Base-by-base conservation (phyloP, 2,888 invertebrate genomes). In the Plemyria rubiginata region DNA sequence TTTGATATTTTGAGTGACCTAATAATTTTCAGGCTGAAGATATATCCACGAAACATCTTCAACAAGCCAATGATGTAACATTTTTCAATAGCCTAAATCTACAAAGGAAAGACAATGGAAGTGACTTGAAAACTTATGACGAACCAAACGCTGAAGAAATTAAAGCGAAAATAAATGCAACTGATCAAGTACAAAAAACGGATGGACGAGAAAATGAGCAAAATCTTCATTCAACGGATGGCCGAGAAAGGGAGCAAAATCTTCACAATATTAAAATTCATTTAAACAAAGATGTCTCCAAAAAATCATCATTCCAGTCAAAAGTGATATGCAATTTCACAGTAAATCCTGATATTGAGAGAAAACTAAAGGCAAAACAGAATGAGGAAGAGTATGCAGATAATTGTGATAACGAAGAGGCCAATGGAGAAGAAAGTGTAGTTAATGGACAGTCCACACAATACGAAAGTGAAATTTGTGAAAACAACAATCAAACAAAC, bases 371-470 rank as follows among this genome's bases (percentile, higher is more conserved):
- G 7, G 54, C 29, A 49, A 65, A 32, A 11, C 43, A 36, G 22
- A 68, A 70, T 38, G 67, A 66, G 61, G 68, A 75, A 46, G 62
- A 70, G 11, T 61, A 70, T 53, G 71, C 72, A 16, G 66, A 74
- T 60, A 38, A 9, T 71, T 4, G 49, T 15, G 29, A 69, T 67
- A 70, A 70, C 0, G 43, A 54, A 40, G n/a, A 38, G 11, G 8
- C 3, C 3, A 22, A 22, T 22, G 22, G 22, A 22, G 22, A 22
- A 22, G 22, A 29, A 13, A 28, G 12, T 15, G 38, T 13, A 22
- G 38, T 46, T 12, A 3, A 22, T 22, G 28, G 6, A 4, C 32
- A 32, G 32, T 11, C 11, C 2, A 11, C 1, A 38, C 36, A 9
- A 38, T 41, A 16, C 48, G 38, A 45, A 45, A 45, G 15, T 16